Evolutionary conservation across 2,113 vertebrate genomes (phyloP).

Genomic region (Taxidea taxus): DNA sequence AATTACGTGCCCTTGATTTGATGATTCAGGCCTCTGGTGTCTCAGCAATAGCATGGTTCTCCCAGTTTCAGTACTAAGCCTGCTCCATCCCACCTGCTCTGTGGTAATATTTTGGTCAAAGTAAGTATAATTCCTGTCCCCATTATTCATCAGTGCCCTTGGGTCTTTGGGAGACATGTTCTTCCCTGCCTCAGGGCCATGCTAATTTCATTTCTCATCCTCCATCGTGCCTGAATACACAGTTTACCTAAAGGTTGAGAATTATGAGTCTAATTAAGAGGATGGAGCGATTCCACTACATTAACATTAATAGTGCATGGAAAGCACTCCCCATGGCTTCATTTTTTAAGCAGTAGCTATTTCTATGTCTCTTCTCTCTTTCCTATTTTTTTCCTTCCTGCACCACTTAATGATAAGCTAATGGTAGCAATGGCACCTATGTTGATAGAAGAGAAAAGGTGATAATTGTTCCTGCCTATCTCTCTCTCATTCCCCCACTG

Average conservation of each 20-base stretch:
- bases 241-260: slow-evolving; percentile 78
- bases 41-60: neutral
- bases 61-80: neutral
- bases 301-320: slow-evolving; percentile 73
- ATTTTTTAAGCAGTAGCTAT: slow-evolving; percentile 50
- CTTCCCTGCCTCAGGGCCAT: neutral
- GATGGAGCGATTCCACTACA: slow-evolving; percentile 62
- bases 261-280: slow-evolving; percentile 74
- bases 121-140: neutral
- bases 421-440: slow-evolving; percentile 28
- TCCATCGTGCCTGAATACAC: slow-evolving; percentile 43
- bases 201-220: slow-evolving; percentile 51
- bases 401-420: slow-evolving; percentile 61
- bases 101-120: neutral
- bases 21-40: neutral
- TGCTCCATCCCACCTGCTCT: neutral
- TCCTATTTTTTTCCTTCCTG: slow-evolving; percentile 54
- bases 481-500: slow-evolving; percentile 38
- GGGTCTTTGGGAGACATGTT: neutral
- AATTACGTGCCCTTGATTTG: neutral
- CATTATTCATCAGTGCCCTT: no score
- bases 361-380: slow-evolving; percentile 59
- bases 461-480: neutral
- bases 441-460: slow-evolving; percentile 51
- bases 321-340: slow-evolving; percentile 68